Evolutionary conservation across 2,888 invertebrate genomes (phyloP), one percentile per base, ranked within the genome.

Genomic region (Agrochola litura): DNA sequence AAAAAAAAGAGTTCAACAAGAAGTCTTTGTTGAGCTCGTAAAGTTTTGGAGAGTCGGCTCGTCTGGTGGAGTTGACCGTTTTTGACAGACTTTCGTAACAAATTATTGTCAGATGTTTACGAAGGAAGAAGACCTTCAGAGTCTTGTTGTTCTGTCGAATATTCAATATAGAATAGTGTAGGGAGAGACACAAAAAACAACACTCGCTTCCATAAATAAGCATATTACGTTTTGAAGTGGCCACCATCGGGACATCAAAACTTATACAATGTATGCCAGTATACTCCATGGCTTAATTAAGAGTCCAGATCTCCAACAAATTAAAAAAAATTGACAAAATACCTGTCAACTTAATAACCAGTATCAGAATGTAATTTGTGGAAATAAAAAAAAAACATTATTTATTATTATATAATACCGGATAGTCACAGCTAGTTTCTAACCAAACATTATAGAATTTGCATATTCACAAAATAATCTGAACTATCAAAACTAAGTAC

Each of bases 1-100:
- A 8, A 68, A 68, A 68, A 80, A 80, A 70, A 64, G 8, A 14
- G 0, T 14, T 58, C 12, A 37, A 73, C 58, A 73, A 73, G 58
- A 61, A 60, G 58, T 61, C 73, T 63, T 70, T 84, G 76, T 83
- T 64, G 37, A 30, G 41, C 4, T 43, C 16, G 41, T 56, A 46
- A 56, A 41, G 30, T 56, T 73, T 41, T 37, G 43, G 3, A 73
- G 84, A 80, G 84, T 63, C 81, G 10, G 46, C 14, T 25, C 22
- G 84, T 83, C 84, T 84, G 52, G 69, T 68, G 41, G 8, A 6
- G 10, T 41, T 54, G 2, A 58, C 14, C 16, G 60, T 60, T 76
- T 65, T 25, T 22, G 41, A 65, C 58, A 25, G 25, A n/a, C 8
- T 30, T 12, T 60, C 2, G n/a, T 41, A 43, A 63, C 19, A 19